Percentiles rank a stretch among this genome's conserved stretches.
Conservation (phyloP, 92 coral and sea anemone genomes). For the Epizoanthus illoricatus region DNA sequence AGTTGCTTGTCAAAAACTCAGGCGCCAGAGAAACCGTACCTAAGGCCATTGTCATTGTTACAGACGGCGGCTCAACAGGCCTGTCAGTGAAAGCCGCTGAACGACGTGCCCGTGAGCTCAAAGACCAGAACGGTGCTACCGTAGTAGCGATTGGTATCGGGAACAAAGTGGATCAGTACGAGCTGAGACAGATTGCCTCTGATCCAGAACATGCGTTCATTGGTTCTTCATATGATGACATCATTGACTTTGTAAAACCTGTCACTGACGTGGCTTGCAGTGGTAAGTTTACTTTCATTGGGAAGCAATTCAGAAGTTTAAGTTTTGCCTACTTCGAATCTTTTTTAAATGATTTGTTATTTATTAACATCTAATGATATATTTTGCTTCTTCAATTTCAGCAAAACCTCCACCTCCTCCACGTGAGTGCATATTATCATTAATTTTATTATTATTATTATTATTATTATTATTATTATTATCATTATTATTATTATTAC, state of each 20-base stretch:
- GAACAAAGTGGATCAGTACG: constrained; percentile 76
- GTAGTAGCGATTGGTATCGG: constrained; percentile 93
- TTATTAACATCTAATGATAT: neutral
- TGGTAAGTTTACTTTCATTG: constrained; percentile 30
- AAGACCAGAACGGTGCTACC: constrained; percentile 92
- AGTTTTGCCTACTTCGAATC: neutral
- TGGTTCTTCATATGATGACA: constrained; percentile 81
- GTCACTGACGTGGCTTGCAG: constrained; percentile 90
- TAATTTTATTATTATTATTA: neutral
- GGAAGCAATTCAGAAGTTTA: neutral
- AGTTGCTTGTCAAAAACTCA: constrained; percentile 50
- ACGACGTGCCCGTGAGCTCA: constrained; percentile 89
- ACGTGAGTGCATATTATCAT: constrained; percentile 45
- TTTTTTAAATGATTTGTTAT: neutral
- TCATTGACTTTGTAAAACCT: constrained; percentile 78
- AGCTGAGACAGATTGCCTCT: constrained; percentile 83
- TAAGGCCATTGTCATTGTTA: constrained; percentile 75
- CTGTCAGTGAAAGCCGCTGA: constrained; percentile 75
- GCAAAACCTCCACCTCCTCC: constrained; percentile 82
- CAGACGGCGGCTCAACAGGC: constrained; percentile 72
- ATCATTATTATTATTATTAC: neutral
- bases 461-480: neutral
- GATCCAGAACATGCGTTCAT: constrained; percentile 96
- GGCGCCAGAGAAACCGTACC: constrained; percentile 78
- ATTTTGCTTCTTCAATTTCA: constrained; percentile 28